phyloP scores from a whole-genome alignment of 2,797 vertebrate genomes.

The Oryzias sinensis region DNA sequence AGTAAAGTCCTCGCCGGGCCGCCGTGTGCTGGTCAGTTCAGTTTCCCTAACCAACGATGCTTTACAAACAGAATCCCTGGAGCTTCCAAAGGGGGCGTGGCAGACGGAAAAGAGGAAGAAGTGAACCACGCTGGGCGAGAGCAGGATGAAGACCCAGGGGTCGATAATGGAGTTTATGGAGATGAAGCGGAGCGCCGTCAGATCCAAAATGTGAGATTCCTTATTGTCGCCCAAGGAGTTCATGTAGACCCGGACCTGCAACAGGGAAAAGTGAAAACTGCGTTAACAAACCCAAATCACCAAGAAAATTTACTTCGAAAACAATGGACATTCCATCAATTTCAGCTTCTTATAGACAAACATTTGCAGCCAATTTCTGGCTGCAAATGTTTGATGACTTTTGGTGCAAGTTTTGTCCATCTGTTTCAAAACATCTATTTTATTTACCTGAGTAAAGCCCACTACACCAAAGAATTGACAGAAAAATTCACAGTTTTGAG shows the following conservation, averaged over 20 bases:
- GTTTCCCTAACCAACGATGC: conserved; percentile 20
- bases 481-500: no score
- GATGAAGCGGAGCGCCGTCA: conserved; percentile 85
- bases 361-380: no score
- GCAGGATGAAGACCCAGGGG: conserved; percentile 91
- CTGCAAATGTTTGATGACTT: no score
- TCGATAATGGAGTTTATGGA: conserved; percentile 90
- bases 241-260: conserved; percentile 86
- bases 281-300: no score
- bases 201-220: conserved; percentile 65
- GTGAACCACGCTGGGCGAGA: conserved; percentile 85
- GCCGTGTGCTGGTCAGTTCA: conserved; percentile 22
- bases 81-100: conserved; percentile 11
- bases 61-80: conserved; percentile 44
- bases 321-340: no score
- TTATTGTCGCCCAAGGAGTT: conserved; percentile 41
- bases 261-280: not conserved
- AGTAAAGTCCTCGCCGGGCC: not conserved
- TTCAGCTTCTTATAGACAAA: no score
- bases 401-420: no score
- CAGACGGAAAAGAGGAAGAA: conserved; percentile 78
- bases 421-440: no score
- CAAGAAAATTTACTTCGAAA: no score
- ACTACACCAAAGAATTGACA: no score
- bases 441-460: no score